Conservation (phyloP, 2,888 invertebrate species). For the Troglohyphantes excavatus region DNA sequence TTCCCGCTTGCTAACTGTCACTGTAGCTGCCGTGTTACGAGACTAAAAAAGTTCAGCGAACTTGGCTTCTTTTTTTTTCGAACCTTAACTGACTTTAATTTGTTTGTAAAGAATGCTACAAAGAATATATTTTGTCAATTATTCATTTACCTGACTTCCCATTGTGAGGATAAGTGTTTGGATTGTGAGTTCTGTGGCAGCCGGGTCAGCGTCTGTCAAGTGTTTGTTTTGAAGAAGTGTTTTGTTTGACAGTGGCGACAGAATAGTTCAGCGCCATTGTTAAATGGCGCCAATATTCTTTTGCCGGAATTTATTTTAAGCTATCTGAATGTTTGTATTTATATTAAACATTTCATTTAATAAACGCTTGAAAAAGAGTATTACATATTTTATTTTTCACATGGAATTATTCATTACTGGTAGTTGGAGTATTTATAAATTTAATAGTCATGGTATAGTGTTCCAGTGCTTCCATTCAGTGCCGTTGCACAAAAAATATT, state of each 20-base stretch:
- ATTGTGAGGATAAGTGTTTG: not conserved
- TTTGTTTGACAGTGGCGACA: not conserved
- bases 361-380: too few species aligned
- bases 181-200: not conserved
- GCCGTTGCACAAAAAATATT: too few species aligned
- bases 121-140: slow-evolving; percentile 10
- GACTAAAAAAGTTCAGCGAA: slow-evolving; percentile 49
- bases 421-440: too few species aligned
- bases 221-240: not conserved
- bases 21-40: slow-evolving; percentile 13
- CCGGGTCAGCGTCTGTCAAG: not conserved
- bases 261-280: not conserved
- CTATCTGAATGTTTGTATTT: too few species aligned
- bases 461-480: too few species aligned
- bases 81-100: slow-evolving; percentile 13
- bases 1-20: slow-evolving; percentile 12
- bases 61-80: not conserved
- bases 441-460: too few species aligned
- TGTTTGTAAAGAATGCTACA: slow-evolving; percentile 10
- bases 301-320: too few species aligned
- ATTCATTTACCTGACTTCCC: not conserved
- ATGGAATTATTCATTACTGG: too few species aligned
- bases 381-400: too few species aligned
- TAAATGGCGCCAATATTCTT: too few species aligned
- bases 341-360: too few species aligned